These are phyloP conservation scores for Danio tinwini DNA, from an alignment of 2,797 vertebrate genomes.

Conservation along the genomic window DNA sequence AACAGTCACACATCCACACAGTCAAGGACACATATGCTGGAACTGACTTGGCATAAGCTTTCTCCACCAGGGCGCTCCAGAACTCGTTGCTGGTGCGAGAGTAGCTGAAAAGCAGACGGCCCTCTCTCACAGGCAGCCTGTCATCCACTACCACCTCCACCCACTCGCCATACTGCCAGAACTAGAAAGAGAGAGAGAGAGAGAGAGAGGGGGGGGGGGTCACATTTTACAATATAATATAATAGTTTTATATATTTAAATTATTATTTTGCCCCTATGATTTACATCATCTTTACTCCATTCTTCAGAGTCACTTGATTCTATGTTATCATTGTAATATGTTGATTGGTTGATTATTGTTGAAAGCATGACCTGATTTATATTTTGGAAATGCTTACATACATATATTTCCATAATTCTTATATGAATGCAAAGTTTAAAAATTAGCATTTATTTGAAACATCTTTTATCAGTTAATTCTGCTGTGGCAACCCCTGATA, in stretches of 20 bases:
- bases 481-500: too few species aligned
- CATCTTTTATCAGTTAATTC: too few species aligned
- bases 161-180: conserved; percentile 88
- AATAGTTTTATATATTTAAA: background rate
- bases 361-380: background rate
- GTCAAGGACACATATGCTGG: conserved; percentile 71
- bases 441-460: background rate
- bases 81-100: conserved; percentile 80
- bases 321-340: background rate
- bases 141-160: conserved; percentile 87
- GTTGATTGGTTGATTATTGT: background rate
- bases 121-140: conserved; percentile 78
- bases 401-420: background rate
- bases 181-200: conserved; percentile 65
- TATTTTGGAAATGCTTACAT: background rate
- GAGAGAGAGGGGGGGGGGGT: conserved; percentile 24
- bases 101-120: conserved; percentile 84
- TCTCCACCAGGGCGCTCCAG: conserved; percentile 86
- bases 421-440: background rate
- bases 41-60: conserved; percentile 86
- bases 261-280: background rate
- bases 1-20: conserved; percentile 36
- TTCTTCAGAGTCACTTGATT: background rate
- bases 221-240: background rate
- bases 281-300: background rate